A percentile compares a stretch with the other conserved stretches of the same genome.
phyloP scores from a whole-genome alignment of 2,797 vertebrate species.

The Pseudotriccus pelzelni region DNA sequence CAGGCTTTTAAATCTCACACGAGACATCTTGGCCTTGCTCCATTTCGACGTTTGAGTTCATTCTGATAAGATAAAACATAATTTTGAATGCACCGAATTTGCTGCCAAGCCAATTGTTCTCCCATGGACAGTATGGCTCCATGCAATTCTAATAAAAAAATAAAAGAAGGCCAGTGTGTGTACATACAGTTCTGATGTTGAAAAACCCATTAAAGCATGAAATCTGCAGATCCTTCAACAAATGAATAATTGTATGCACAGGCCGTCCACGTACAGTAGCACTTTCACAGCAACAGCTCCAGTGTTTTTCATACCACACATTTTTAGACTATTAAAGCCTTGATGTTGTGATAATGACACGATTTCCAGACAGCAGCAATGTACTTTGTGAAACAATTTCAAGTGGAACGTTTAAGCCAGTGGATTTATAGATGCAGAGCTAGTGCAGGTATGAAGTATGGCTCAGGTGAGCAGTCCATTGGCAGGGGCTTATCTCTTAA shows the following conservation, averaged over 20 bases:
- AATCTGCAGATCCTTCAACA: neutral
- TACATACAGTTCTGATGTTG: neutral
- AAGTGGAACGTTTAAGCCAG: neutral
- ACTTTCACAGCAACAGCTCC: neutral
- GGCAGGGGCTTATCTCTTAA: slow-evolving; percentile 18
- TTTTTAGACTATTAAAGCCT: slow-evolving; percentile 23
- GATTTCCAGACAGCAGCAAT: neutral
- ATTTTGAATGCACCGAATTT: neutral
- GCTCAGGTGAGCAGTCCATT: neutral
- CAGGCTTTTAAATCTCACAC: neutral
- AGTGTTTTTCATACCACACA: slow-evolving; percentile 24
- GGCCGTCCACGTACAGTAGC: neutral
- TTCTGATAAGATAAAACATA: neutral
- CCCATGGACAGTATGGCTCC: neutral
- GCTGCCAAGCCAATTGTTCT: neutral
- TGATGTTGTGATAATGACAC: neutral
- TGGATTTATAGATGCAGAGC: neutral
- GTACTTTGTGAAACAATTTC: slow-evolving; percentile 14
- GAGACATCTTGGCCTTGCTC: neutral
- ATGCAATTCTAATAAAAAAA: neutral
- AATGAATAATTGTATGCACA: neutral
- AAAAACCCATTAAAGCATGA: neutral
- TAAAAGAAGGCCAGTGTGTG: neutral
- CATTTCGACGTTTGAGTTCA: neutral
- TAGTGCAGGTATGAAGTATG: neutral